phyloP scores from a whole-genome alignment of 2,888 invertebrate species.

The Acrobasis suavella region DNA sequence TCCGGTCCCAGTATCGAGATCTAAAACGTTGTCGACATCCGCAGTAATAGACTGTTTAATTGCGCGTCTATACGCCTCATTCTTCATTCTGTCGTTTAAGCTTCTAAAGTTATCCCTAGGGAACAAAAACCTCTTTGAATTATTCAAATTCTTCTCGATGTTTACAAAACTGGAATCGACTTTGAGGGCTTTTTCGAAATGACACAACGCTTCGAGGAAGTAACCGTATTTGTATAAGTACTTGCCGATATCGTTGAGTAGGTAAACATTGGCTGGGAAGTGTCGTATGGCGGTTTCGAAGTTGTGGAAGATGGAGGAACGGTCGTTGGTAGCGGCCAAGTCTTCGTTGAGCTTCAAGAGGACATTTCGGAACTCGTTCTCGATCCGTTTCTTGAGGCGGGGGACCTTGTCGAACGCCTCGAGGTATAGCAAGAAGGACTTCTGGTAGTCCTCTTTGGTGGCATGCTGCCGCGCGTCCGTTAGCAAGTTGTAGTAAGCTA shows the following conservation, averaged over 20 bases:
- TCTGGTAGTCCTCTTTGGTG: neutral
- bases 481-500: neutral
- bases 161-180: constrained; percentile 66
- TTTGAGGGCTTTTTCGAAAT: constrained; percentile 72
- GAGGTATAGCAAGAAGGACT: neutral
- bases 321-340: neutral
- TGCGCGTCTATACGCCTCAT: neutral
- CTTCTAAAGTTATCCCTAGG: neutral
- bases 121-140: neutral
- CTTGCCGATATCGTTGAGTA: constrained; percentile 22
- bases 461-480: neutral
- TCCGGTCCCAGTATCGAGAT: neutral
- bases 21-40: neutral
- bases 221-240: constrained; percentile 63
- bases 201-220: constrained; percentile 68
- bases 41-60: neutral
- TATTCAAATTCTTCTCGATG: constrained; percentile 22
- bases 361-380: neutral
- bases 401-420: neutral
- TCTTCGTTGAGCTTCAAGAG: neutral
- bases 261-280: constrained; percentile 8
- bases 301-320: constrained; percentile 10
- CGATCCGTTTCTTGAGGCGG: neutral
- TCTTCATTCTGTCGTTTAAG: neutral
- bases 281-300: neutral